Conservation (phyloP, 1,140 invertebrate species). For the Neocloeon triangulifer region DNA sequence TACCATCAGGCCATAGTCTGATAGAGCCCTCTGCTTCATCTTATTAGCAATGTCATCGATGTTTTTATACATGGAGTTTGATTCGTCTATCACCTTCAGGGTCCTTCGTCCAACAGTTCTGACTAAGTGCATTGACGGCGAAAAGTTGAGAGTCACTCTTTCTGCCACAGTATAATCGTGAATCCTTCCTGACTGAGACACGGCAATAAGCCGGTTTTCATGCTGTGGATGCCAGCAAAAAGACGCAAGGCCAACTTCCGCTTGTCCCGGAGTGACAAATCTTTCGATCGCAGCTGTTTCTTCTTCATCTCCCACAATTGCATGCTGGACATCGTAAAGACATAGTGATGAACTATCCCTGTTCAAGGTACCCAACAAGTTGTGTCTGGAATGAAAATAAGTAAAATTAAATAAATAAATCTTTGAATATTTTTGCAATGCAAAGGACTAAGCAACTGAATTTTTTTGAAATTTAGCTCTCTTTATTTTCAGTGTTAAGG, state of each 20-base stretch:
- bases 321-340: slow-evolving; percentile 61
- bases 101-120: slow-evolving; percentile 51
- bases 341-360: slow-evolving; percentile 41
- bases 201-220: slow-evolving; percentile 48
- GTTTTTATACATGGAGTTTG: slow-evolving; percentile 22
- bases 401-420: background rate
- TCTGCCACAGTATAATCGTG: slow-evolving; percentile 55
- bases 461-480: too few relatives aligned
- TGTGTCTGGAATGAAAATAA: slow-evolving; percentile 28
- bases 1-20: slow-evolving; percentile 58
- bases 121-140: slow-evolving; percentile 37
- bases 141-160: slow-evolving; percentile 60
- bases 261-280: slow-evolving; percentile 29
- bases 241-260: slow-evolving; percentile 31
- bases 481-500: too few relatives aligned
- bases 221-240: slow-evolving; percentile 67
- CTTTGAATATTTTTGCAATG: too few relatives aligned
- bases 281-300: slow-evolving; percentile 53
- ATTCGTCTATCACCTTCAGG: slow-evolving; percentile 30
- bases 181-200: slow-evolving; percentile 30
- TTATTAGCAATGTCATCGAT: slow-evolving; percentile 46
- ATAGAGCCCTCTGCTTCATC: slow-evolving; percentile 43
- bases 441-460: too few relatives aligned
- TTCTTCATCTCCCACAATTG: slow-evolving; percentile 40
- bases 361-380: slow-evolving; percentile 48